Base-by-base conservation (phyloP, 2,797 vertebrate genomes). In the Hapalemur alaotrensis region DNA sequence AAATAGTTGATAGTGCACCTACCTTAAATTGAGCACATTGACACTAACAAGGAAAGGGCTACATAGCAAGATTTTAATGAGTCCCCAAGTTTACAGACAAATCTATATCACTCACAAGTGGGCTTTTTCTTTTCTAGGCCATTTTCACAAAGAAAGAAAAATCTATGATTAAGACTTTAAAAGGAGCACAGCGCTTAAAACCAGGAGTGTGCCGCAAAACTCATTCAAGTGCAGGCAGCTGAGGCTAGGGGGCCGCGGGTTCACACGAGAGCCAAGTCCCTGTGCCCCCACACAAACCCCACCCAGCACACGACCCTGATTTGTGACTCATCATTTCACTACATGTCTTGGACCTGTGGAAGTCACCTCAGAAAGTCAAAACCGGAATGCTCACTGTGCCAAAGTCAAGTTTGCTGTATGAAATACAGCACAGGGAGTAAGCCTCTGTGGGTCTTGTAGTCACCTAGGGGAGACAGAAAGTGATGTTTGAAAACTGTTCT, bases 101-200 rank as follows among this genome's bases (percentile, higher is more conserved):
- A 82, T 30, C 79, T 2, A n/a, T 0, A 25, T 46, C 52, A 54
- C 22, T 46, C 54, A 17, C 78, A 57, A 67, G 81, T 69, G 84
- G 25, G 48, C 73, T 61, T 81, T 84, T 41, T 89, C 46, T 61
- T 54, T 67, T 14, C 82, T 52, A 57, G 73, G 22, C 25, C 35
- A 52, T 81, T 96, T 89, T 73, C 65, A 88, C 52, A 76, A 65
- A 67, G 69, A 89, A 73, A 78, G 20, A 93, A 73, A 93, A 70
- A 48, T 2, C 10, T 28, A 32, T 32, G 13, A 59, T 59, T 25
- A 28, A 59, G 11, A 43, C 18, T 86, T 57, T 28, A 38, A 38
- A 38, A 81, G 41, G n/a, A 80, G 15, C 5, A 18, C 46, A 38
- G 35, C 11, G 7, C 50, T 76, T 20, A 18, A 46, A 59, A 50